Conservation (phyloP, 2,797 vertebrate genomes). For the Pantherophis vulpinus region DNA sequence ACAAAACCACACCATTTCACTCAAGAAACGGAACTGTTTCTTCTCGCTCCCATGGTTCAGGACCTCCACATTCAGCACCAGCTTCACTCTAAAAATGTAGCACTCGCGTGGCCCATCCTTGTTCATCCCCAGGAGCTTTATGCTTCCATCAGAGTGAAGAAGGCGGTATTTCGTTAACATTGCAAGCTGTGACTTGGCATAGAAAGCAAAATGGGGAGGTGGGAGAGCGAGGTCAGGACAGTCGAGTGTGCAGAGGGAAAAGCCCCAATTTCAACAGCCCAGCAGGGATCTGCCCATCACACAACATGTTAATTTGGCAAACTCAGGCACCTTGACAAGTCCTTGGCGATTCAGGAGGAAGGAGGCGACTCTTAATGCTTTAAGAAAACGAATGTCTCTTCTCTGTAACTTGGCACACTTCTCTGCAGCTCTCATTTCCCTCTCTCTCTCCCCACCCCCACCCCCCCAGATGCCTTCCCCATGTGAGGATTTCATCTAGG, state of each 20-base stretch:
- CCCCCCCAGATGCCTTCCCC: conserved; percentile 5
- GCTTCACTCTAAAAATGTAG: conserved; percentile 9
- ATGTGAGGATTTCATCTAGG: conserved; percentile 58
- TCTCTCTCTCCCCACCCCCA: conserved; percentile 29
- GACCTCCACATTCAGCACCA: not conserved
- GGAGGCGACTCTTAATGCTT: conserved; percentile 56
- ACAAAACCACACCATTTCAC: not conserved
- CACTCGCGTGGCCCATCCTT: not conserved
- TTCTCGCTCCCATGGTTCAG: not conserved
- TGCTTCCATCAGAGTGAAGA: conserved; percentile 37
- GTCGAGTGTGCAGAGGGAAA: conserved; percentile 49
- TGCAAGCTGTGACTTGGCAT: conserved; percentile 54
- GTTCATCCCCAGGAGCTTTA: not conserved
- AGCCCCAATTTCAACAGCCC: conserved; percentile 56
- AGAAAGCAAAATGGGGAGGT: conserved; percentile 35
- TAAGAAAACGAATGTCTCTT: conserved; percentile 35
- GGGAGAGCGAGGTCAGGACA: conserved; percentile 40
- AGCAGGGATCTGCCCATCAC: conserved; percentile 56
- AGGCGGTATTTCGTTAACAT: conserved; percentile 35
- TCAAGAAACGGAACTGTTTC: not conserved
- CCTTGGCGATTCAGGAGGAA: conserved; percentile 53
- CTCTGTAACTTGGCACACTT: not conserved
- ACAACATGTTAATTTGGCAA: conserved; percentile 49
- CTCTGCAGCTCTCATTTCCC: not conserved
- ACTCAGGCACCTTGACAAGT: conserved; percentile 56